These are phyloP conservation scores for Myrmecobius fasciatus DNA, from an alignment of 2,113 vertebrate species.

Conservation along the genomic window DNA sequence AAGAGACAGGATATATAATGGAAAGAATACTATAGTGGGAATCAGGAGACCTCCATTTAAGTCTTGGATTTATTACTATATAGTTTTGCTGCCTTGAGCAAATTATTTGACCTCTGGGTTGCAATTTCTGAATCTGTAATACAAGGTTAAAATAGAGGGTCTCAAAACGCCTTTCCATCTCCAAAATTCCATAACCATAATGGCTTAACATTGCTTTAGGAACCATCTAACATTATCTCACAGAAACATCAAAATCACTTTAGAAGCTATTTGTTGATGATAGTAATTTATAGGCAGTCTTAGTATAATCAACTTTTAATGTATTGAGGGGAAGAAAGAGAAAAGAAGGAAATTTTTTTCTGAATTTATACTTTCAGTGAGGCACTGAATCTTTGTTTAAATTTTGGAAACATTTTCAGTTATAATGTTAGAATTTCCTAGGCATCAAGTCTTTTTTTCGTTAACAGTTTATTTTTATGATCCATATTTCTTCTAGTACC, in stretches of 20 bases:
- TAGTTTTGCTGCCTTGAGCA: neutral
- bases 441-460: neutral
- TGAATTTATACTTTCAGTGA: neutral
- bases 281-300: neutral
- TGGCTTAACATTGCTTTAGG: neutral
- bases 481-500: slow-evolving; percentile 35
- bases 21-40: neutral
- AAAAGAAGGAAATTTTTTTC: neutral
- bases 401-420: slow-evolving; percentile 25
- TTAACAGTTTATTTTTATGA: neutral
- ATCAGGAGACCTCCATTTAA: neutral
- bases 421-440: slow-evolving; percentile 5
- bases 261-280: neutral
- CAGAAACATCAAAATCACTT: neutral
- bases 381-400: neutral
- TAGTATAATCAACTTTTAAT: neutral
- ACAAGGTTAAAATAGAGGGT: neutral
- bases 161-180: neutral
- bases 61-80: neutral
- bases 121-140: neutral
- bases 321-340: neutral
- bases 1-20: neutral
- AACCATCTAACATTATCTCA: neutral
- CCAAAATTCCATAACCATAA: neutral
- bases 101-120: neutral